Evolutionary conservation across 2,888 invertebrate species (phyloP).

Genomic region (Adineta ricciae): DNA sequence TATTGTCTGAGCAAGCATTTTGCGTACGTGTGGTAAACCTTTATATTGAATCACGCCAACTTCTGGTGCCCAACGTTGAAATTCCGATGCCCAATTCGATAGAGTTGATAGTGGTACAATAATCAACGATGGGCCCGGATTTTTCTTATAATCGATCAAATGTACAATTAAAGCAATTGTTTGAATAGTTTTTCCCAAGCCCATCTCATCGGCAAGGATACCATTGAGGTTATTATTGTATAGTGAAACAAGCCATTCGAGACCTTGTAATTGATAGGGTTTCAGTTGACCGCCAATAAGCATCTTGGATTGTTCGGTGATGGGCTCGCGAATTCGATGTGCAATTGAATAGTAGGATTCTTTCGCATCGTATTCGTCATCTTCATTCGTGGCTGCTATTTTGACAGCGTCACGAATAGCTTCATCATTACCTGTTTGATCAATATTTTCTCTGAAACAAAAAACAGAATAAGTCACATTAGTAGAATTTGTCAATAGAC

Average conservation of each 20-base stretch:
- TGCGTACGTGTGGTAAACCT: conserved; percentile 69
- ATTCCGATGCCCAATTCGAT: conserved; percentile 96
- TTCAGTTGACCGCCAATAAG: conserved; percentile 87
- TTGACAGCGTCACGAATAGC: neutral
- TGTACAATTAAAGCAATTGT: conserved; percentile 91
- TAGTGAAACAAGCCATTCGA: conserved; percentile 88
- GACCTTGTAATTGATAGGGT: conserved; percentile 84
- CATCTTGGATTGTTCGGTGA: conserved; percentile 59
- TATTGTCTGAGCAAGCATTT: conserved; percentile 43
- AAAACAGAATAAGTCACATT: neutral
- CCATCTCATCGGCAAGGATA: conserved; percentile 34
- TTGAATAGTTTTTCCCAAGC: conserved; percentile 56
- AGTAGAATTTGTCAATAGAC: neutral
- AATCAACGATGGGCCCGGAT: conserved; percentile 90
- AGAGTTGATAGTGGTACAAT: conserved; percentile 88
- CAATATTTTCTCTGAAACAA: neutral
- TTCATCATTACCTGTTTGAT: conserved; percentile 4
- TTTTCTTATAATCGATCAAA: conserved; percentile 93
- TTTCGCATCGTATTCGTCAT: conserved; percentile 23
- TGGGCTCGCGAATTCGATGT: conserved; percentile 3
- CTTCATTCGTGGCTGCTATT: neutral
- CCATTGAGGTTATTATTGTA: conserved; percentile 93
- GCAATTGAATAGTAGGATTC: conserved; percentile 8
- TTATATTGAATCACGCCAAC: conserved; percentile 60
- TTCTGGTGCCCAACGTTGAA: conserved; percentile 96